Conservation (phyloP, 2,797 vertebrate species). For the Epinephelus coioides region DNA sequence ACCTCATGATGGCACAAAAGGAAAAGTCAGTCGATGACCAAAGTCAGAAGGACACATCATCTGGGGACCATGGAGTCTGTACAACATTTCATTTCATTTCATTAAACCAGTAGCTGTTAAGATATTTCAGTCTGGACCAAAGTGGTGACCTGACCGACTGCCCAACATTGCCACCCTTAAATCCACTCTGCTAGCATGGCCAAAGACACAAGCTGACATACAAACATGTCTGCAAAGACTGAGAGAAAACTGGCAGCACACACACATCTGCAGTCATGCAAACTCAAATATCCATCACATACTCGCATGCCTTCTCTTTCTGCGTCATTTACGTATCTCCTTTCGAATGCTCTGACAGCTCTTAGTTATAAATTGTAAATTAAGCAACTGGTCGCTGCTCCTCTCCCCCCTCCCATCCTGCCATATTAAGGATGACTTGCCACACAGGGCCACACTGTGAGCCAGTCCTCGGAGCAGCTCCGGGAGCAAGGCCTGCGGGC, state of each 20-base stretch:
- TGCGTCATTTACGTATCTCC: not conserved
- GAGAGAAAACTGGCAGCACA: conserved; percentile 22
- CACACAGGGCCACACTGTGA: conserved; percentile 47
- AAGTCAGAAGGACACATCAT: too few species aligned
- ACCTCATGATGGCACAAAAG: too few species aligned
- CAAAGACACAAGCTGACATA: conserved; percentile 30
- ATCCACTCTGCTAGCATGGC: not conserved
- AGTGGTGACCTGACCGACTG: not conserved
- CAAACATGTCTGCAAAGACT: not conserved
- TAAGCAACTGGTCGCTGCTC: conserved; percentile 29
- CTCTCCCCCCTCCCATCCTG: conserved; percentile 18
- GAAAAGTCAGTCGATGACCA: too few species aligned
- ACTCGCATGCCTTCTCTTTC: not conserved
- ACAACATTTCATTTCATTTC: too few species aligned
- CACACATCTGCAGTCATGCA: conserved; percentile 15
- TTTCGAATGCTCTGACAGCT: not conserved
- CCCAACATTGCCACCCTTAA: not conserved
- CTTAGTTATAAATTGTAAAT: conserved; percentile 34
- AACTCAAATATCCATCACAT: not conserved
- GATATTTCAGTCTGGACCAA: conserved; percentile 18
- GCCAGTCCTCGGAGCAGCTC: conserved; percentile 48
- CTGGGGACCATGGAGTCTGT: too few species aligned
- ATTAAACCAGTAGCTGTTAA: not conserved
- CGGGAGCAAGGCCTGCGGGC: conserved; percentile 65
- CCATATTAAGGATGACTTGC: conserved; percentile 57